Conservation (phyloP, 1,140 invertebrate species). For the Galendromus occidentalis region DNA sequence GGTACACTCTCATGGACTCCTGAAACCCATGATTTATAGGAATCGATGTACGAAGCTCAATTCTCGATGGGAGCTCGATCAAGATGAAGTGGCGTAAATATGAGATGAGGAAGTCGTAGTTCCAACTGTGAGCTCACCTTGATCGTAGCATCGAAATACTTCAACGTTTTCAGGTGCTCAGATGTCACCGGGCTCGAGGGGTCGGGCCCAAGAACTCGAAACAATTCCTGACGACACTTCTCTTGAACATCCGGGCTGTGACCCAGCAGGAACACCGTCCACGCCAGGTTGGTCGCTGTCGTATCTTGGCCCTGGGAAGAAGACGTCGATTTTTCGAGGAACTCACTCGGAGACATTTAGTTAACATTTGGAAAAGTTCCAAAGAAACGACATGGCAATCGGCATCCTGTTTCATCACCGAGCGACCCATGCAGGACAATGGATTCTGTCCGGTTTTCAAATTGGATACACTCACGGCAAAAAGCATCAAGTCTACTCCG, state of each 20-base stretch:
- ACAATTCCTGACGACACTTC: background rate
- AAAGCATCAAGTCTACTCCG: constrained; percentile 64
- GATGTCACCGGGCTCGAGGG: background rate
- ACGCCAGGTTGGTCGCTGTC: background rate
- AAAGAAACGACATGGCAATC: background rate
- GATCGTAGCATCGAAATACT: background rate
- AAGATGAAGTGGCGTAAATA: background rate
- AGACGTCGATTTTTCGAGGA: background rate
- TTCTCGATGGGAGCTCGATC: background rate
- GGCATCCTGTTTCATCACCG: background rate
- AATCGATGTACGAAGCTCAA: background rate
- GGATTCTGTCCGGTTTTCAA: background rate
- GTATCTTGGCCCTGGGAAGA: background rate
- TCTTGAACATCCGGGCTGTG: background rate
- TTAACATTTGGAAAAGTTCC: background rate
- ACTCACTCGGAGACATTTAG: background rate
- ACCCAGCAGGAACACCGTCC: background rate
- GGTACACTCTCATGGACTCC: constrained; percentile 43
- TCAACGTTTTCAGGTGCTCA: background rate
- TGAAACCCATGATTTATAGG: constrained; percentile 25
- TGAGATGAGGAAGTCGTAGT: background rate
- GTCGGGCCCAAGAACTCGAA: background rate
- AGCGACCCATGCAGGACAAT: background rate
- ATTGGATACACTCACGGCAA: constrained; percentile 30
- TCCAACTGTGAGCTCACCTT: background rate